Conservation (phyloP, 2,113 vertebrate species). For the Spea bombifrons region DNA sequence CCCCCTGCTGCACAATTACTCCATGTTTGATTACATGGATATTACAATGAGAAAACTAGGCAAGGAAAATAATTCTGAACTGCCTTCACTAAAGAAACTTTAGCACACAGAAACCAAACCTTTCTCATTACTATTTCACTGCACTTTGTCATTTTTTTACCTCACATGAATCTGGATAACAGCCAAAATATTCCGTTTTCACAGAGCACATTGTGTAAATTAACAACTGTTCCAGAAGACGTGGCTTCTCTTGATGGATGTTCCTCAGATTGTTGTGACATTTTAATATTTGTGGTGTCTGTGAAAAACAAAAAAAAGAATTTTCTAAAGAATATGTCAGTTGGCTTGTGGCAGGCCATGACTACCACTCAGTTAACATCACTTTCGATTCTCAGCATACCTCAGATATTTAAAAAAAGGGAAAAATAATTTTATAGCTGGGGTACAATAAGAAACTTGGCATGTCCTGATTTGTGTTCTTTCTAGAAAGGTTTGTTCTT, state of each 20-base stretch:
- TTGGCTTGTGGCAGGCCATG: background rate
- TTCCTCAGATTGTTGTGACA: conserved; percentile 30
- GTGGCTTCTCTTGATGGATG: conserved; percentile 25
- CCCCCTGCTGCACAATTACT: no score
- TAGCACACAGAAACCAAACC: conserved; percentile 1
- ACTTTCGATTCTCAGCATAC: no score
- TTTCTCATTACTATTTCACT: background rate
- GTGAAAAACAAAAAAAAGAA: conserved; percentile 8
- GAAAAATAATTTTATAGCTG: no score
- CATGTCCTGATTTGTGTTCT: no score
- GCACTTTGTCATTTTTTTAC: conserved; percentile 19
- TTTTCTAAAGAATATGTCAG: background rate
- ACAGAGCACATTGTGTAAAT: conserved; percentile 29
- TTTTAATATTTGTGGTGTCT: conserved; percentile 18
- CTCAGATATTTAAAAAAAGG: no score
- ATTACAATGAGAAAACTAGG: conserved; percentile 3
- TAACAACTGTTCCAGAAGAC: conserved; percentile 37
- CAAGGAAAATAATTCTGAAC: conserved; percentile 11
- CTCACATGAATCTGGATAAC: conserved; percentile 1
- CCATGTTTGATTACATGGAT: no score
- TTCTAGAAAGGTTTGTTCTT: no score
- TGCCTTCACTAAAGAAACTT: background rate
- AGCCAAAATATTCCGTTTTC: conserved; percentile 8
- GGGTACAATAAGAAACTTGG: no score
- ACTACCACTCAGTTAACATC: background rate